A percentile compares a stretch with the other conserved stretches of the same genome.
phyloP scores from a whole-genome alignment of 2,797 vertebrate species.

The Pangasius sanitwongsei region DNA sequence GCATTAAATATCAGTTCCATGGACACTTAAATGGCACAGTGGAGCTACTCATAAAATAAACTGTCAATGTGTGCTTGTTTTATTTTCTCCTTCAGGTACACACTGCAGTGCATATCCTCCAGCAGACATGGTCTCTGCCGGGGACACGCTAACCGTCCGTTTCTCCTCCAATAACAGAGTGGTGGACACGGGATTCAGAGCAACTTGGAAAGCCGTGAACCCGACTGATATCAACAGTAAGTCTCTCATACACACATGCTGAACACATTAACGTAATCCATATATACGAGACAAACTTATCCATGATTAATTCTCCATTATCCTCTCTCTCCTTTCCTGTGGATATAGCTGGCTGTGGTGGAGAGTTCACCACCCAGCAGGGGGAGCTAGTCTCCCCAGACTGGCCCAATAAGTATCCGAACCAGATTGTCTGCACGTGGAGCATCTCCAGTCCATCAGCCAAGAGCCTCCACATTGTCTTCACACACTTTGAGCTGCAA shows the following conservation, averaged over 20 bases:
- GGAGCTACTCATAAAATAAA: neutral
- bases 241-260: neutral
- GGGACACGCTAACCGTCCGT: conserved; percentile 66
- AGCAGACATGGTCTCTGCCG: conserved; percentile 70
- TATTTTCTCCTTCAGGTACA: conserved; percentile 65
- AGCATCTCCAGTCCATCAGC: conserved; percentile 63
- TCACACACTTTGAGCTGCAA: conserved; percentile 78
- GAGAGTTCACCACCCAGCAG: conserved; percentile 64
- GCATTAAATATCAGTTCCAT: neutral
- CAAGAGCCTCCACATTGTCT: conserved; percentile 65
- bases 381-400: conserved; percentile 74
- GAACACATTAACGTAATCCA: too few relatives aligned
- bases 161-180: conserved; percentile 76
- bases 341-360: conserved; percentile 68
- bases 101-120: conserved; percentile 71
- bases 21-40: neutral
- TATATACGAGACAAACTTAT: neutral
- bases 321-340: neutral
- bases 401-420: conserved; percentile 71
- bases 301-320: neutral
- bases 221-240: conserved; percentile 65
- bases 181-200: conserved; percentile 77
- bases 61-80: neutral
- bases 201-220: conserved; percentile 72
- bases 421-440: conserved; percentile 76